phyloP scores from a whole-genome alignment of 2,888 invertebrate genomes.

The Acleris cristana region DNA sequence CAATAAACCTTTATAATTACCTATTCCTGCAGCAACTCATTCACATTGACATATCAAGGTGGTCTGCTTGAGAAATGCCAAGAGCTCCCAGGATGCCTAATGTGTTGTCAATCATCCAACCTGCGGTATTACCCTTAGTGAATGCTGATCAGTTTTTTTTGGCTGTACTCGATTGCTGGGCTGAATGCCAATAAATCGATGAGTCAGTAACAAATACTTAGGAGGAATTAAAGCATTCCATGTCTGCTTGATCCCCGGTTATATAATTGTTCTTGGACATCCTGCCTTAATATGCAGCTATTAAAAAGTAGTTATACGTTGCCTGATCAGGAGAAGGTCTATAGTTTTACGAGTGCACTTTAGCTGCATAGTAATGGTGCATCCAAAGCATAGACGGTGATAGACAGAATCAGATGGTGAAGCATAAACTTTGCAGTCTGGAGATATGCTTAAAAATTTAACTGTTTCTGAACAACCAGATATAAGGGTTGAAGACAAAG shows the following conservation, averaged over 20 bases:
- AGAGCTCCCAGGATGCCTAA: constrained; percentile 65
- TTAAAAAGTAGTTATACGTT: background rate
- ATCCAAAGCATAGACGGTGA: no score
- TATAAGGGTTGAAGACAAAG: no score
- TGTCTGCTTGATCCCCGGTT: constrained; percentile 20
- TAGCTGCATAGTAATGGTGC: no score
- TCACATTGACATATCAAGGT: constrained; percentile 63
- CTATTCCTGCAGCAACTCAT: constrained; percentile 59
- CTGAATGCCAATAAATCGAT: constrained; percentile 67
- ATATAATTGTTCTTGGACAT: constrained; percentile 28
- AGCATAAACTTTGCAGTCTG: no score
- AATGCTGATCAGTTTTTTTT: constrained; percentile 70
- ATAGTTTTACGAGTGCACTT: no score
- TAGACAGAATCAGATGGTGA: no score
- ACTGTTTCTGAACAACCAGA: no score
- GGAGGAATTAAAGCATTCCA: constrained; percentile 28
- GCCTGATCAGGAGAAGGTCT: background rate
- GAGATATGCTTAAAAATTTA: no score
- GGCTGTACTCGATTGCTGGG: constrained; percentile 41
- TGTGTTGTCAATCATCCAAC: constrained; percentile 78
- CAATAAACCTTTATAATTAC: constrained; percentile 43
- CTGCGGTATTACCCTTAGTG: constrained; percentile 49
- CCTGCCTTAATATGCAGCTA: constrained; percentile 11
- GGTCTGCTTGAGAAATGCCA: constrained; percentile 63
- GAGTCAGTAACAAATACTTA: constrained; percentile 53